Evolutionary conservation across 2,888 invertebrate genomes (phyloP).

Genomic region (Andrena bucephala): DNA sequence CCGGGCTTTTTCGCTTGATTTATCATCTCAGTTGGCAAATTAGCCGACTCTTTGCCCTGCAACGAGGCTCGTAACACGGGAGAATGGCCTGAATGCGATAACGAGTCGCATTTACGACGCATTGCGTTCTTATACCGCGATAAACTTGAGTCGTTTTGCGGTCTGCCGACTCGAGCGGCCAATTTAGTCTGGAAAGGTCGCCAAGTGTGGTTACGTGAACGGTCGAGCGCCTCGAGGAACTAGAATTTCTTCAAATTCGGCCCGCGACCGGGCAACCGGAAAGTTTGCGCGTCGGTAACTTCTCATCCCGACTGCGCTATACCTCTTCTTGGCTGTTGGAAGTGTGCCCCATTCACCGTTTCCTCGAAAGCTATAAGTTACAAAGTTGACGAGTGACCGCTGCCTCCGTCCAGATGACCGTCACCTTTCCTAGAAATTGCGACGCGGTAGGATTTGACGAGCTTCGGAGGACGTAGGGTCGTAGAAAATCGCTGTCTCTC

Average conservation of each 20-base stretch:
- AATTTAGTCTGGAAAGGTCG: background rate
- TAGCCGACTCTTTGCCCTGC: background rate
- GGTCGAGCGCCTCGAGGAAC: background rate
- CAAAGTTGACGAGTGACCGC: too few species aligned
- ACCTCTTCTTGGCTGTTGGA: too few species aligned
- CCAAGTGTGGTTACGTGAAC: conserved; percentile 6
- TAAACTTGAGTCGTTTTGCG: background rate
- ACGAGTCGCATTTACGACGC: background rate
- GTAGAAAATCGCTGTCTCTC: background rate
- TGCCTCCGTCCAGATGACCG: too few species aligned
- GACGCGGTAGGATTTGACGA: too few species aligned
- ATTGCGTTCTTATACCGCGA: background rate
- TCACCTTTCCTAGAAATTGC: too few species aligned
- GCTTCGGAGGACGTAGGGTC: background rate
- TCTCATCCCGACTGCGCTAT: too few species aligned
- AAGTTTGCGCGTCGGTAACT: background rate
- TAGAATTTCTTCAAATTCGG: conserved; percentile 1
- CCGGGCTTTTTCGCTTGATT: conserved; percentile 1
- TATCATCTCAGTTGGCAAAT: background rate
- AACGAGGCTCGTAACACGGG: background rate
- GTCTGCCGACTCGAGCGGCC: background rate
- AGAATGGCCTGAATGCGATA: background rate
- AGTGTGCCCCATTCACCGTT: too few species aligned
- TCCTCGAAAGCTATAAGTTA: too few species aligned
- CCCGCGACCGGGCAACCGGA: background rate